Percentiles rank a stretch among this genome's conserved stretches.
Evolutionary conservation across 1,140 invertebrate genomes (phyloP).

Genomic region (Mercenaria mercenaria): DNA sequence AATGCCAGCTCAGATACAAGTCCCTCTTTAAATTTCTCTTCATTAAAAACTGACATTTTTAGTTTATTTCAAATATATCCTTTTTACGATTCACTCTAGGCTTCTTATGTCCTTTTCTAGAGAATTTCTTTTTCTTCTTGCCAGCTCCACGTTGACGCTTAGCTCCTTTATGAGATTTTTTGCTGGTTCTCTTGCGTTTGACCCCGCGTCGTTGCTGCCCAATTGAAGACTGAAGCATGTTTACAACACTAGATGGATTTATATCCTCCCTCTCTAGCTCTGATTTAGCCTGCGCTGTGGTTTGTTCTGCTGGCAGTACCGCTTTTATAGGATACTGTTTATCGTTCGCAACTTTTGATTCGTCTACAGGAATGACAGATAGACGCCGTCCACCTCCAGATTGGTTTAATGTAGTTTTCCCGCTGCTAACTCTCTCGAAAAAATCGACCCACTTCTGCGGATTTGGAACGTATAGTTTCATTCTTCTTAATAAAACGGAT

Average conservation of each 20-base stretch:
- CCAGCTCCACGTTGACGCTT: not conserved
- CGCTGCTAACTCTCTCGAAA: conserved; percentile 45
- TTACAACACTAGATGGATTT: conserved; percentile 1
- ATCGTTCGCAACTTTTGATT: not conserved
- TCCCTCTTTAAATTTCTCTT: too few species aligned
- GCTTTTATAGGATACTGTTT: conserved; percentile 32
- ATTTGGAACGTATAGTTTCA: too few species aligned
- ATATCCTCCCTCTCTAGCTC: conserved; percentile 53
- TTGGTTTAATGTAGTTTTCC: conserved; percentile 26
- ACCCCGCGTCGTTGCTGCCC: not conserved
- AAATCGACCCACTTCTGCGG: too few species aligned
- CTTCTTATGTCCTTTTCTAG: not conserved
- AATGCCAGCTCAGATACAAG: conserved; percentile 34
- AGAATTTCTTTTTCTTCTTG: conserved; percentile 23
- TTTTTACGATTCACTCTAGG: not conserved
- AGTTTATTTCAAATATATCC: not conserved
- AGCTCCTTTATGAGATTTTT: not conserved
- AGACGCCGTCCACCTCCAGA: not conserved
- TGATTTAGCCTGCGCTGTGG: conserved; percentile 54
- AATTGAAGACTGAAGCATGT: conserved; percentile 18
- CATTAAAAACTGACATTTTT: conserved; percentile 23
- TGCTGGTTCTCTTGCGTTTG: conserved; percentile 28
- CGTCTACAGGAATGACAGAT: conserved; percentile 29
- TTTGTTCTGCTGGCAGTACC: conserved; percentile 64
- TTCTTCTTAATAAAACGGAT: too few species aligned